Conservation (phyloP, 2,797 vertebrate species). For the Tapirus indicus region DNA sequence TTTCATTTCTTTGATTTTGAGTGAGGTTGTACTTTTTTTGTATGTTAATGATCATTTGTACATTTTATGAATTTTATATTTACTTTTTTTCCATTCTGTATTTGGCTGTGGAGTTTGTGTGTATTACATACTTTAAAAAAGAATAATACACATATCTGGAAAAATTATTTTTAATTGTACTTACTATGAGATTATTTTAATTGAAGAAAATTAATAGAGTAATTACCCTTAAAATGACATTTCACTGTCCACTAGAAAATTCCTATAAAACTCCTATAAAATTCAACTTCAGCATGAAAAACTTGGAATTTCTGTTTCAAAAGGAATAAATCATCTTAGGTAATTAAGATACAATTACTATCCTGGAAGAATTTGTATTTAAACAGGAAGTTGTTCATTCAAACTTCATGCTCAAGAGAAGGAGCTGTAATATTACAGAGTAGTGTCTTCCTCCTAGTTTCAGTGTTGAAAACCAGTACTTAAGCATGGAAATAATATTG, state of each 20-base stretch:
- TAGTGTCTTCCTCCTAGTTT: background rate
- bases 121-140: background rate
- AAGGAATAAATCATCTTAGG: background rate
- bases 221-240: background rate
- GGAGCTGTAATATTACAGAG: background rate
- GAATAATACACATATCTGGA: background rate
- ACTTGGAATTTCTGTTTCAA: constrained; percentile 33
- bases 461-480: background rate
- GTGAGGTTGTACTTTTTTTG: background rate
- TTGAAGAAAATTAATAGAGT: background rate
- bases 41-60: background rate
- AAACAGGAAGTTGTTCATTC: background rate
- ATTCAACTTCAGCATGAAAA: background rate
- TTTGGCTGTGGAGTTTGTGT: background rate
- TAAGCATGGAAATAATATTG: background rate
- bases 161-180: background rate
- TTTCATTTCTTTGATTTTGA: background rate
- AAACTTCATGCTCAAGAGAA: background rate
- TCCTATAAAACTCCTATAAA: background rate
- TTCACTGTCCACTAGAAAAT: background rate
- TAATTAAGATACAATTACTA: background rate
- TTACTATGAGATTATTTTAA: background rate
- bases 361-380: background rate
- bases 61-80: background rate
- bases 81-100: background rate